Conservation (phyloP, 2,888 invertebrate genomes). For the Trachelus tabidus region DNA sequence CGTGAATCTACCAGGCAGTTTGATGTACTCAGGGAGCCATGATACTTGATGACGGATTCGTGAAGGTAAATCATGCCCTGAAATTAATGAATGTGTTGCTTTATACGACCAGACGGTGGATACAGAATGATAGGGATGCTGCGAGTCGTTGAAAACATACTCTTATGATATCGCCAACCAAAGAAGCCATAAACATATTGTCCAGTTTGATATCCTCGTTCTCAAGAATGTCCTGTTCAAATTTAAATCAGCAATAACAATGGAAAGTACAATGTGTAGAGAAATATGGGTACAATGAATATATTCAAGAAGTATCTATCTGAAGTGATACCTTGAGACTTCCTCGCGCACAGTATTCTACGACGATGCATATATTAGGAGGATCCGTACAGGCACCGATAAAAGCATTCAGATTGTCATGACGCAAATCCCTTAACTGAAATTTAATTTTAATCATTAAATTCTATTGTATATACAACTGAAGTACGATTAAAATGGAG, state of each 20-base stretch:
- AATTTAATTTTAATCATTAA: too few species aligned
- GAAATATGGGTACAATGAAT: background rate
- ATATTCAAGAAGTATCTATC: background rate
- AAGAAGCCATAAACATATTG: constrained; percentile 95
- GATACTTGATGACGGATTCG: constrained; percentile 86
- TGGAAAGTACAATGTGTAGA: background rate
- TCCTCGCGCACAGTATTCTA: constrained; percentile 90
- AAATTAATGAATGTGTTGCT: constrained; percentile 28
- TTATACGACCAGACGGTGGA: background rate
- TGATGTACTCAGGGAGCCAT: constrained; percentile 88
- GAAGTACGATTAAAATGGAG: background rate
- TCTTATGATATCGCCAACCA: constrained; percentile 93
- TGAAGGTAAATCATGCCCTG: constrained; percentile 93
- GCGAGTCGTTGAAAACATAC: constrained; percentile 70
- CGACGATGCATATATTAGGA: constrained; percentile 89
- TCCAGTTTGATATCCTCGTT: constrained; percentile 96
- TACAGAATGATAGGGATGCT: background rate
- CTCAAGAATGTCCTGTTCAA: constrained; percentile 85
- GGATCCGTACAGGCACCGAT: constrained; percentile 93
- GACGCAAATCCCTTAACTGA: constrained; percentile 89
- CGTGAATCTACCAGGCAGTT: constrained; percentile 95
- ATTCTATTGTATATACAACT: background rate
- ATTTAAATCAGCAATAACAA: background rate
- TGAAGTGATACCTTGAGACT: constrained; percentile 81
- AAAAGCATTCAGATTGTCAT: constrained; percentile 92